Evolutionary conservation across 1,140 invertebrate species (phyloP), one percentile per base, ranked within the genome.

Genomic region (Mycetomoellerius zeteki): DNA sequence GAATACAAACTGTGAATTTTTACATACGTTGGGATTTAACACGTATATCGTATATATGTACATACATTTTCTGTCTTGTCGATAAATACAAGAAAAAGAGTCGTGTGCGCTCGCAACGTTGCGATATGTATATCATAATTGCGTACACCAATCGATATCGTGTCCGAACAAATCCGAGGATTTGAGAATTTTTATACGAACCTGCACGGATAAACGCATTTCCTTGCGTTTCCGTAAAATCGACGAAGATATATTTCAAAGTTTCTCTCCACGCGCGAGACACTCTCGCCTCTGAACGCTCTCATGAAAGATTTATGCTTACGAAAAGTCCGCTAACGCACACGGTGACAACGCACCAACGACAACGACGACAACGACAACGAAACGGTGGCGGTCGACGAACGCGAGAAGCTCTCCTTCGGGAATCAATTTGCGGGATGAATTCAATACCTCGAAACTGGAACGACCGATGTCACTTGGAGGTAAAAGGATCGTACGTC

Each of bases 301-400:
- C 62, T 89, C 88, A 85, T 90, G 88, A 85, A 90, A 90, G 80
- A 90, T 90, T 90, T 90, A 90, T 90, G 69, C 56, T 8, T 72
- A 21, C 19, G 80, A 65, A 88, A 89, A 78, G 64, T 71, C 52
- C 33, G 75, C 52, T 54, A 43, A 80, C 56, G 60, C 62, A 65
- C 30, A 52, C 43, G 52, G 60, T 5, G 62, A 50, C 30, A n/a
- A 84, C 24, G 56, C 43, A 62, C 47, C 33, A 19, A 80, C 52
- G 73, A 69, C 62, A 19, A 37, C 43, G 47, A 19, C 3, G 62
- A 65, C n/a, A 3, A 47, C 47, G 47, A 47, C 47, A 14, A 47
- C 43, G 43, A 24, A 10, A 50, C n/a, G 56, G 43, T 19, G n/a
- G 30, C 12, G 52, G 37, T 43, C 19, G n/a, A 43, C 2, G 78